Conservation (phyloP, 2,113 vertebrate species). For the Probosciger aterrimus region DNA sequence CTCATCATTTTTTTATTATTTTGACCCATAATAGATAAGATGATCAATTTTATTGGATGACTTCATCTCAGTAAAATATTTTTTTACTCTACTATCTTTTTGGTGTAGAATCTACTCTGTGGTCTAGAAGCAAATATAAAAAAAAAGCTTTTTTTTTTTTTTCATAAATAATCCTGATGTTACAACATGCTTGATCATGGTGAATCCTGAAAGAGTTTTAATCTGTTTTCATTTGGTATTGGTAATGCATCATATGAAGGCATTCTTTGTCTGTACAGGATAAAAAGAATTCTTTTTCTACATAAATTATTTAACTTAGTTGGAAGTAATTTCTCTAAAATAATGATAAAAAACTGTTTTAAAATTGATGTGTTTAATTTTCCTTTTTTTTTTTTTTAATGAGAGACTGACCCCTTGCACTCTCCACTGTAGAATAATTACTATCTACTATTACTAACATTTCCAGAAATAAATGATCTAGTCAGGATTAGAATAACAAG, state of each 20-base stretch:
- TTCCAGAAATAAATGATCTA: slow-evolving; percentile 53
- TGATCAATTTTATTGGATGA: neutral
- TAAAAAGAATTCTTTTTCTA: neutral
- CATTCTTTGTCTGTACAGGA: neutral
- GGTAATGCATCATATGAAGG: neutral
- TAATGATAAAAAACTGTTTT: neutral
- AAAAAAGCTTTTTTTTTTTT: neutral
- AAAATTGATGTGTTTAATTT: neutral
- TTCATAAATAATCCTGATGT: neutral
- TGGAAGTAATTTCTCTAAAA: neutral
- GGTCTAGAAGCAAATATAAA: neutral
- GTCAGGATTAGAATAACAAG: slow-evolving; percentile 49
- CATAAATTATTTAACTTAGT: neutral
- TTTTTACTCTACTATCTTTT: neutral
- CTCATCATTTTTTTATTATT: neutral
- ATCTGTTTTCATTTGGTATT: neutral
- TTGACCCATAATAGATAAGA: neutral
- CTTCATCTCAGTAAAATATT: neutral
- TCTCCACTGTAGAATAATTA: slow-evolving; percentile 56
- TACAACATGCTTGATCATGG: neutral
- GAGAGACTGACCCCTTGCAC: slow-evolving; percentile 39
- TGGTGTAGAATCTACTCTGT: rapidly evolving
- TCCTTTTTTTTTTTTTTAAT: neutral
- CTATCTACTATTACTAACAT: slow-evolving; percentile 47
- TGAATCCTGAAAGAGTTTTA: neutral